phyloP scores from a whole-genome alignment of 2,888 invertebrate genomes.

The Cephus pygmeus region DNA sequence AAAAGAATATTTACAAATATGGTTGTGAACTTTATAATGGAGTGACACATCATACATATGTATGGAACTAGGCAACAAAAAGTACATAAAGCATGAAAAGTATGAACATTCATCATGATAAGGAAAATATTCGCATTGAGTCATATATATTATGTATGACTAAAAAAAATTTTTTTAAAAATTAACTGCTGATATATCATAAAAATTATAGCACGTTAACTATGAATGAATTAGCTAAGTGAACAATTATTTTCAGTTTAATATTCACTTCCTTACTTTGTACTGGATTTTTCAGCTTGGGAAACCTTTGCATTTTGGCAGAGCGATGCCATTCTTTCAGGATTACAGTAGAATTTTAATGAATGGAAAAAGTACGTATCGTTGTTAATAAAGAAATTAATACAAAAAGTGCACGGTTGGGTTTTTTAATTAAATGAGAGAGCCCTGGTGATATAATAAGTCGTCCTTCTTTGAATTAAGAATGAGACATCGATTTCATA shows the following conservation, averaged over 20 bases:
- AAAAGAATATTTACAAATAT: slow-evolving; percentile 8
- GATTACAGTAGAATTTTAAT: neutral
- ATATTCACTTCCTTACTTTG: neutral
- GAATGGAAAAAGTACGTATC: neutral
- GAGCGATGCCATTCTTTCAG: slow-evolving; percentile 39
- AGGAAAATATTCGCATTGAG: neutral
- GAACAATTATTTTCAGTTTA: neutral
- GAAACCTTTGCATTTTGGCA: slow-evolving; percentile 34
- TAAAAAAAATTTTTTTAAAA: neutral
- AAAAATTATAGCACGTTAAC: neutral
- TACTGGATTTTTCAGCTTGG: slow-evolving; percentile 16
- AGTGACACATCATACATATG: neutral
- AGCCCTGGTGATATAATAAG: neutral
- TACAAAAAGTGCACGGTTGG: too few species aligned
- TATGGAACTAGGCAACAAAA: neutral
- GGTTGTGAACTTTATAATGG: neutral
- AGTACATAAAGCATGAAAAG: neutral
- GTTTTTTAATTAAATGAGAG: neutral
- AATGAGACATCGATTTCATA: neutral
- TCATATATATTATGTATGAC: neutral
- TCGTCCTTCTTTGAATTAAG: neutral
- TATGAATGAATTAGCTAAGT: neutral
- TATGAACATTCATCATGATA: neutral
- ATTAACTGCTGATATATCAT: neutral
- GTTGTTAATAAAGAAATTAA: too few species aligned